Base-by-base conservation (phyloP, 1,140 invertebrate genomes). In the Heliconius nattereri region DNA sequence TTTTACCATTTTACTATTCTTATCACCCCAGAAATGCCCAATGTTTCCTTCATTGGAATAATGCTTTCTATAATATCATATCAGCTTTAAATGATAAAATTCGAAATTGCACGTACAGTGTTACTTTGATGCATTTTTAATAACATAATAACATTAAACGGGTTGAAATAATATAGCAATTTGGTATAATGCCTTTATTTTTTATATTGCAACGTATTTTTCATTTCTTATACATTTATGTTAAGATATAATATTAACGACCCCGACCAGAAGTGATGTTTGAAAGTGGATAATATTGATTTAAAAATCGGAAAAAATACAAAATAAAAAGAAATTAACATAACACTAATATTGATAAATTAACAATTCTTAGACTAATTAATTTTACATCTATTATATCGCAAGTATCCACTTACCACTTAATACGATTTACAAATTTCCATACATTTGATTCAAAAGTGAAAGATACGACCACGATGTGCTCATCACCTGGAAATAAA, bases 391-490 rank as follows among this genome's bases (percentile, higher is more conserved):
- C 5, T 32, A 32, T 32, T 32, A 32, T 32, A 3, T 32, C 2
- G 29, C 29, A 32, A 32, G 29, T 32, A 32, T 32, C 29, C 29
- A 32, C 29, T n/a, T n/a, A n/a, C n/a, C n/a, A n/a, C n/a, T 16
- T 9, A 26, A 6, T 29, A 13, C 1, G 5, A 60, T 23, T 66
- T 66, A 66, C 16, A 16, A 7, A 66, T 66, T 0, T 16, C 60
- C 60, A 29, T 66, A 66, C 23, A 66, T 16, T 23, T 66, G 60
- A 16, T 66, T 66, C 60, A 66, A 66, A 26, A 66, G 60, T 2
- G 60, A 66, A 26, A 66, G 60, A 16, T 66, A 66, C 13, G 60
- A 66, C 60, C 60, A 66, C n/a, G 60, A 66, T n/a, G 60, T 66
- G 60, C 60, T 66, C 60, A 66, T 66, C 3, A 29, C 60, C 60